Evolutionary conservation across 2,888 invertebrate genomes (phyloP).

Genomic region (Callyntrura guangdongensis): DNA sequence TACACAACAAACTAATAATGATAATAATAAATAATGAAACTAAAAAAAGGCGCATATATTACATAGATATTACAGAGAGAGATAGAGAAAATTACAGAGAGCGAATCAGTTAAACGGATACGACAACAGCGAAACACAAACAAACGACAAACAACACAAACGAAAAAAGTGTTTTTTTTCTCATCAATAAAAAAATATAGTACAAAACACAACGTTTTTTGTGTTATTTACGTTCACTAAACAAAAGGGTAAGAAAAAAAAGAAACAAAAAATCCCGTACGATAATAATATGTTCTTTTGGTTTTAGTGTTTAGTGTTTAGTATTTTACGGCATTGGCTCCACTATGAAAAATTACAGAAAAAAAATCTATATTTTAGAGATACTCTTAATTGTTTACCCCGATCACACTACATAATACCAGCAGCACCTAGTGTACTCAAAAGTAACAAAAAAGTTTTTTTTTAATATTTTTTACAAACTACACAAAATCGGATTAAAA

Average conservation of each 20-base stretch:
- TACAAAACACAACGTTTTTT: neutral
- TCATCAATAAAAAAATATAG: neutral
- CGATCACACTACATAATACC: conserved; percentile 34
- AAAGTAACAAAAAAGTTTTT: conserved; percentile 16
- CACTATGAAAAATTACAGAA: conserved; percentile 71
- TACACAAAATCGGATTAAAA: conserved; percentile 13
- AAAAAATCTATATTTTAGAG: neutral
- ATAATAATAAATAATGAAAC: conserved; percentile 10
- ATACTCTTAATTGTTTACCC: conserved; percentile 7
- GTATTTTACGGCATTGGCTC: conserved; percentile 81
- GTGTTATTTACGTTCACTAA: neutral
- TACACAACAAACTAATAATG: conserved; percentile 37
- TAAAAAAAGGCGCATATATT: neutral
- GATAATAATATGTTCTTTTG: conserved; percentile 22
- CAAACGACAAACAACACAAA: conserved; percentile 5
- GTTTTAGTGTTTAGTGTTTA: conserved; percentile 2
- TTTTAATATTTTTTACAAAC: neutral
- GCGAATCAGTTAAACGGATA: neutral
- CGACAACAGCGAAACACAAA: neutral
- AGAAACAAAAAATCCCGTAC: conserved; percentile 33
- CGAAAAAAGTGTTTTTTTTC: neutral
- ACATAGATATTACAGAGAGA: neutral
- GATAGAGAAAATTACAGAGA: neutral
- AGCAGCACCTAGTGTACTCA: conserved; percentile 50
- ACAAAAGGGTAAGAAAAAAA: neutral